Evolutionary conservation across 2,797 vertebrate genomes (phyloP).

Genomic region (Steatocranus sp.): DNA sequence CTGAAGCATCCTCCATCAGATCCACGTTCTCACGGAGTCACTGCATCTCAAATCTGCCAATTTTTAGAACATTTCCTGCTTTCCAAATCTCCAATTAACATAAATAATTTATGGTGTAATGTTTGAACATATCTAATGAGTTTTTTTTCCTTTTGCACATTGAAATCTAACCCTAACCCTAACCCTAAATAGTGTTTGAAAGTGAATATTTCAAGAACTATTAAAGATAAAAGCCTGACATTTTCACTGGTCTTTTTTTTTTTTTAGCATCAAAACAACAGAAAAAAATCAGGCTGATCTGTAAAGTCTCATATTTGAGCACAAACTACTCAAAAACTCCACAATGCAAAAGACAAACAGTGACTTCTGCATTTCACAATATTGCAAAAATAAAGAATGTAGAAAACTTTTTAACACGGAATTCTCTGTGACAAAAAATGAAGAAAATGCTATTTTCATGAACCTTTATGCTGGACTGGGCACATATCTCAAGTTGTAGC

Average conservation of each 20-base stretch:
- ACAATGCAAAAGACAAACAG: background rate
- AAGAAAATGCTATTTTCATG: background rate
- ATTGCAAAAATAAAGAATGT: background rate
- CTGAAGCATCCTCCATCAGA: background rate
- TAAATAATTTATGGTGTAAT: background rate
- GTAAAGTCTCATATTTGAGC: background rate
- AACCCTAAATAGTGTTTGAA: too few relatives aligned
- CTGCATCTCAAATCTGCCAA: background rate
- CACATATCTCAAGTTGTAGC: background rate
- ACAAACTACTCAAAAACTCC: background rate
- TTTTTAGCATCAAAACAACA: background rate
- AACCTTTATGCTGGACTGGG: background rate
- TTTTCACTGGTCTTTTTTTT: background rate
- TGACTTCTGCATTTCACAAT: background rate
- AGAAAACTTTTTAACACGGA: background rate
- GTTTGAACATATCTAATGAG: background rate
- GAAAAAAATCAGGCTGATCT: background rate
- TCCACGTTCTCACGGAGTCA: background rate
- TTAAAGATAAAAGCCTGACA: background rate
- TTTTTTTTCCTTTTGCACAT: background rate
- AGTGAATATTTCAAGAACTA: background rate
- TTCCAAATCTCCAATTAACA: background rate
- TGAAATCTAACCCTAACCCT: background rate
- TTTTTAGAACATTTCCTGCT: background rate
- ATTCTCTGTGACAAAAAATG: background rate